A percentile compares a stretch with the other conserved stretches of the same genome.
Conservation (phyloP, 2,113 vertebrate genomes). For the Silurus meridionalis region DNA sequence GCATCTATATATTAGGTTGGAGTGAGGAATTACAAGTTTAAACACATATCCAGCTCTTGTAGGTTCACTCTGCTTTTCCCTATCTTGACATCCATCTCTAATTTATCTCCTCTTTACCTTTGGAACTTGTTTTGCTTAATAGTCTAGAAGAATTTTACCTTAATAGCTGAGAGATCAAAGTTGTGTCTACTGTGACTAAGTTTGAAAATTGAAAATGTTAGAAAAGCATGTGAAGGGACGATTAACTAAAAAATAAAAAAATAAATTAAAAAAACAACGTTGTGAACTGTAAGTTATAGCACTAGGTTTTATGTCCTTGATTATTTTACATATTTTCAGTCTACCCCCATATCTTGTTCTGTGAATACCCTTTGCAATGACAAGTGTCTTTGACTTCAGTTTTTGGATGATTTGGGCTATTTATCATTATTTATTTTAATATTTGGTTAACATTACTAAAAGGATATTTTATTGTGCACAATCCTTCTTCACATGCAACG, state of each 20-base stretch:
- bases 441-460: too few species aligned
- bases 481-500: neutral
- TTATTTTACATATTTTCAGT: neutral
- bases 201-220: neutral
- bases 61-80: constrained; percentile 10
- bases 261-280: neutral
- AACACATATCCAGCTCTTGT: neutral
- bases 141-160: constrained; percentile 58
- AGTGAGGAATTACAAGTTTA: neutral
- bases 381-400: neutral
- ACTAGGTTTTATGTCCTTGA: neutral
- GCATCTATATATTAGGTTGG: neutral
- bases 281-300: neutral
- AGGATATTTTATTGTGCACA: neutral
- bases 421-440: neutral
- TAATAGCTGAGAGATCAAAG: constrained; percentile 21
- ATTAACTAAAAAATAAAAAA: neutral
- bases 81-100: constrained; percentile 39
- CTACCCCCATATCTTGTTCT: neutral
- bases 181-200: neutral
- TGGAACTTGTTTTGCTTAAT: constrained; percentile 43
- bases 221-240: neutral
- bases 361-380: neutral
- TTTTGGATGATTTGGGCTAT: neutral
- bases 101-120: constrained; percentile 13